These are phyloP conservation scores for Pyxicephalus adspersus DNA, from an alignment of 2,113 vertebrate species.

Conservation along the genomic window DNA sequence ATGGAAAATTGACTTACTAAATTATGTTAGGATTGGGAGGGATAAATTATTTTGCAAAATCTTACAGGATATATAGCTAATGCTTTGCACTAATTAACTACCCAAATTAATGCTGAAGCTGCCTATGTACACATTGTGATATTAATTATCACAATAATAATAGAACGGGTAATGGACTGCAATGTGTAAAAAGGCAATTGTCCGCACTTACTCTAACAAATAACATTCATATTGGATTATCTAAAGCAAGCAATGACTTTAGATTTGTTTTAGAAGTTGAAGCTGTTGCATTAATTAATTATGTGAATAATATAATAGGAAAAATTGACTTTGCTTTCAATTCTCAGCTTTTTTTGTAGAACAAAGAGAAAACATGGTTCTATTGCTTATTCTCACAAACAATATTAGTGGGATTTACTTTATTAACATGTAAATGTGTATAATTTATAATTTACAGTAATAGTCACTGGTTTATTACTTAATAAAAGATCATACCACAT, in stretches of 20 bases:
- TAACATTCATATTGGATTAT: slow-evolving; percentile 41
- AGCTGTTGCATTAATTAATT: slow-evolving; percentile 33
- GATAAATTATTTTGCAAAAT: slow-evolving; percentile 27
- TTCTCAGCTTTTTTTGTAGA: not conserved
- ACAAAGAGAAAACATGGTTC: not conserved
- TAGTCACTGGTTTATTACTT: no score
- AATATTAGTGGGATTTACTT: not conserved
- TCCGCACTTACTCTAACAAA: slow-evolving; percentile 37
- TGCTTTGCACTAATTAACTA: slow-evolving; percentile 28
- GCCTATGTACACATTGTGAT: slow-evolving; percentile 39
- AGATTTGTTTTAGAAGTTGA: slow-evolving; percentile 37
- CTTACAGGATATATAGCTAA: slow-evolving; percentile 26
- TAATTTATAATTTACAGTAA: no score
- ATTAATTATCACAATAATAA: slow-evolving; percentile 51
- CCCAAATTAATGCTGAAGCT: slow-evolving; percentile 27
- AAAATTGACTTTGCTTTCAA: slow-evolving; percentile 2
- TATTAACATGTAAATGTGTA: no score
- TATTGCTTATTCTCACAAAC: not conserved
- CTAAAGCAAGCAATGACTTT: slow-evolving; percentile 34
- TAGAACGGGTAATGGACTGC: slow-evolving; percentile 45
- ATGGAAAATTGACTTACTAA: slow-evolving; percentile 30
- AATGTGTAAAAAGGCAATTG: slow-evolving; percentile 49
- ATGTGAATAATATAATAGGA: not conserved
- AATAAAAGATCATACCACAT: no score
- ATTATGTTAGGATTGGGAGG: not conserved